Conservation (phyloP, 2,113 vertebrate species). For the Pipa parva region DNA sequence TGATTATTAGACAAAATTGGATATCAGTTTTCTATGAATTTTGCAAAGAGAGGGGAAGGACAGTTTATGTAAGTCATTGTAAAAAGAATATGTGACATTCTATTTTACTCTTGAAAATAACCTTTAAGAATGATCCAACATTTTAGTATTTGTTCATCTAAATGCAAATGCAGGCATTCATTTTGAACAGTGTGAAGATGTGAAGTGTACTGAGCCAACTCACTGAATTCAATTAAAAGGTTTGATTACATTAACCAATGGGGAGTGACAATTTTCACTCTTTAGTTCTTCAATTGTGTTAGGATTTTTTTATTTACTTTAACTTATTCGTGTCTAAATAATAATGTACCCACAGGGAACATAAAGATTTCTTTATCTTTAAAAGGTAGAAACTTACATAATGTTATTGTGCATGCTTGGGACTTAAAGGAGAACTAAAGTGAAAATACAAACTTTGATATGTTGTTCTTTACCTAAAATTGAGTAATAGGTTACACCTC, state of each 20-base stretch:
- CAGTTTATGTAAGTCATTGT: too few species aligned
- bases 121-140: conserved; percentile 37
- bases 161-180: conserved; percentile 30
- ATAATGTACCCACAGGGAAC: neutral
- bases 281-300: conserved; percentile 13
- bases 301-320: conserved; percentile 31
- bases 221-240: conserved; percentile 25
- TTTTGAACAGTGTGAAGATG: conserved; percentile 1
- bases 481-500: too few species aligned
- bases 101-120: conserved; percentile 21
- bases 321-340: neutral
- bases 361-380: neutral
- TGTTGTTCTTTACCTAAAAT: too few species aligned
- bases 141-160: conserved; percentile 35
- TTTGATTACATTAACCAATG: conserved; percentile 25
- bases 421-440: too few species aligned
- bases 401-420: too few species aligned
- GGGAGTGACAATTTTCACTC: conserved; percentile 17
- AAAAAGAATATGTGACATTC: conserved; percentile 13
- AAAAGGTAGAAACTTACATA: neutral
- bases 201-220: conserved; percentile 7
- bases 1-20: too few species aligned
- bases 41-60: too few species aligned
- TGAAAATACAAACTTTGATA: too few species aligned
- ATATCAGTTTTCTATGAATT: too few species aligned